Evolutionary conservation across 2,888 invertebrate genomes (phyloP).

Genomic region (Dicyrtomina minuta): DNA sequence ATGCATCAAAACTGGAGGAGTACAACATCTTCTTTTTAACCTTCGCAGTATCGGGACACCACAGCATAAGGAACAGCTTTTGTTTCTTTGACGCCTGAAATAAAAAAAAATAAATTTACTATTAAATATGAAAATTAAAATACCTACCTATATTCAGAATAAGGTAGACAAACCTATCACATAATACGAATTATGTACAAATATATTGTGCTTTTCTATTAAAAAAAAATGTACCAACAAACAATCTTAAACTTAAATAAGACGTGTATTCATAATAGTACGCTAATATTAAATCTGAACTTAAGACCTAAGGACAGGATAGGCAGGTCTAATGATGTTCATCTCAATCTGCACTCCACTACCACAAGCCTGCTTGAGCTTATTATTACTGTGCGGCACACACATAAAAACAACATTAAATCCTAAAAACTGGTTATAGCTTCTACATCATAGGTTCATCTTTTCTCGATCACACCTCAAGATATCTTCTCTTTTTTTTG

Average conservation of each 20-base stretch:
- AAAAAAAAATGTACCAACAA: neutral
- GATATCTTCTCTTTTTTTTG: too few species aligned
- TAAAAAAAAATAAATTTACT: slow-evolving; percentile 27
- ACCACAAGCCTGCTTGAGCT: too few species aligned
- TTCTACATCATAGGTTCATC: too few species aligned
- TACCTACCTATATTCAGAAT: neutral
- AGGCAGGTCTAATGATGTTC: too few species aligned
- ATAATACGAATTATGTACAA: neutral
- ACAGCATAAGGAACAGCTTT: slow-evolving; percentile 95
- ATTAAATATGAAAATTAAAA: slow-evolving; percentile 8
- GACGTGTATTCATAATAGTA: neutral
- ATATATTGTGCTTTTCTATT: neutral
- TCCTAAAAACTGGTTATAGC: too few species aligned
- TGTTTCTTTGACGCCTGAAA: slow-evolving; percentile 87
- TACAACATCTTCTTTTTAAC: slow-evolving; percentile 79
- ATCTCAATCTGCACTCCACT: too few species aligned
- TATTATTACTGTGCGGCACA: too few species aligned
- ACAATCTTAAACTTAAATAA: neutral
- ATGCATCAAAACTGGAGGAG: slow-evolving; percentile 93
- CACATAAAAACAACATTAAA: too few species aligned
- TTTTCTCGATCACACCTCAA: too few species aligned
- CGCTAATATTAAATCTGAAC: too few species aligned
- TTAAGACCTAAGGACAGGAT: too few species aligned
- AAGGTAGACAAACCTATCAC: neutral
- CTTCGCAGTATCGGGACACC: slow-evolving; percentile 98